Conservation (phyloP, 2,888 invertebrate species). For the Glyphotaelius pellucidus region DNA sequence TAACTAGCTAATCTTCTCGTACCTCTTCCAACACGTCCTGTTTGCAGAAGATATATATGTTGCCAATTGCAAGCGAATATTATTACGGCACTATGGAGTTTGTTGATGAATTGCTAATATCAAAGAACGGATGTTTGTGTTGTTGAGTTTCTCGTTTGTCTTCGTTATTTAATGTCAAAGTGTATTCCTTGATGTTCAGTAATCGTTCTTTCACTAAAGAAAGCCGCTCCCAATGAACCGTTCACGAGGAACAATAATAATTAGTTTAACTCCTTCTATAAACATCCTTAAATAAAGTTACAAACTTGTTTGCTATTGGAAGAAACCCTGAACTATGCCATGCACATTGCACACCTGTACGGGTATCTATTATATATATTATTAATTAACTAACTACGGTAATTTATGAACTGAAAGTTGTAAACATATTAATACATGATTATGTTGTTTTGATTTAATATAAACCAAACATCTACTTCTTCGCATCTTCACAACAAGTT, state of each 20-base stretch:
- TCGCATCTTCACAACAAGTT: background rate
- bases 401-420: background rate
- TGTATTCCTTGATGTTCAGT: background rate
- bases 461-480: background rate
- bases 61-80: background rate
- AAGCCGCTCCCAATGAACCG: background rate
- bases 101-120: slow-evolving; percentile 21
- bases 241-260: background rate
- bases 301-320: background rate
- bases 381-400: too few relatives aligned
- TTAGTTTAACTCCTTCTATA: background rate
- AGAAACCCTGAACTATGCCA: background rate
- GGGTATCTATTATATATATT: background rate
- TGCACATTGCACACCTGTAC: background rate
- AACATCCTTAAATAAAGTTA: background rate
- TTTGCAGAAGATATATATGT: background rate
- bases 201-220: background rate
- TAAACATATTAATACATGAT: background rate
- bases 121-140: slow-evolving; percentile 4
- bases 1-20: background rate
- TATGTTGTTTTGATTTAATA: background rate
- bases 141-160: background rate
- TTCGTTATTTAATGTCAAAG: slow-evolving; percentile 4
- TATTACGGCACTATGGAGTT: background rate
- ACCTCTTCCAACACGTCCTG: background rate